Percentiles rank a stretch among this genome's conserved stretches.
Conservation (phyloP, 2,888 invertebrate species). For the Diarsia brunnea region DNA sequence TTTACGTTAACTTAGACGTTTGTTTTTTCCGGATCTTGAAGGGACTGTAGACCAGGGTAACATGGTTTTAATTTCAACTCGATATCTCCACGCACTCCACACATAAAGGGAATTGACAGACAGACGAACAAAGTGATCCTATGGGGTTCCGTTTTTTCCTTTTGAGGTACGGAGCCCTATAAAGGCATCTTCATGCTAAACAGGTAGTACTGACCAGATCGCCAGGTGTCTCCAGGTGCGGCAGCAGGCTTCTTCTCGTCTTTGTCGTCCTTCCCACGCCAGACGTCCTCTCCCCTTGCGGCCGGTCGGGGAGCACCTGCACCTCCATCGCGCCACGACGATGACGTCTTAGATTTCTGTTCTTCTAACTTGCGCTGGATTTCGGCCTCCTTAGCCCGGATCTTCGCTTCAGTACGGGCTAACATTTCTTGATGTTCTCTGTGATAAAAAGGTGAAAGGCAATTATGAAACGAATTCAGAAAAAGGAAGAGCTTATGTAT, state of each 20-base stretch:
- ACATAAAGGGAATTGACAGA: too few relatives aligned
- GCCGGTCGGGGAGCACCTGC: constrained; percentile 4
- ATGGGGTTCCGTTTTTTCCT: too few relatives aligned
- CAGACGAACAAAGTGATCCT: too few relatives aligned
- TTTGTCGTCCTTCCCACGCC: constrained; percentile 62
- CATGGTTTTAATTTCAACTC: too few relatives aligned
- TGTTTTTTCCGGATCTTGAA: too few relatives aligned
- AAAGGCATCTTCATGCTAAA: too few relatives aligned
- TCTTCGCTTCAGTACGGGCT: constrained; percentile 92
- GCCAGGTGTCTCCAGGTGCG: constrained; percentile 62
- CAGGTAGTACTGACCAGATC: constrained; percentile 42
- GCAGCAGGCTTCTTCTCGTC: constrained; percentile 67
- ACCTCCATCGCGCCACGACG: constrained; percentile 79
- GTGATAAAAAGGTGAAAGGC: constrained; percentile 34
- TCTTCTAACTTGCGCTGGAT: constrained; percentile 91
- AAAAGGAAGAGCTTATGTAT: background rate
- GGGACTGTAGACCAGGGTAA: too few relatives aligned
- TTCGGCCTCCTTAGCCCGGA: constrained; percentile 93
- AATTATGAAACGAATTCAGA: background rate
- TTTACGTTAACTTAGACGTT: too few relatives aligned
- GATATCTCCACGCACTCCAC: too few relatives aligned
- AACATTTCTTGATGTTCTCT: constrained; percentile 93
- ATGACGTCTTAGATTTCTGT: constrained; percentile 75
- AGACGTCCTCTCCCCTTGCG: constrained; percentile 51
- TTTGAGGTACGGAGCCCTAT: too few relatives aligned